These are phyloP conservation scores for Ophiodon elongatus DNA, from an alignment of 2,113 vertebrate genomes.

Conservation along the genomic window DNA sequence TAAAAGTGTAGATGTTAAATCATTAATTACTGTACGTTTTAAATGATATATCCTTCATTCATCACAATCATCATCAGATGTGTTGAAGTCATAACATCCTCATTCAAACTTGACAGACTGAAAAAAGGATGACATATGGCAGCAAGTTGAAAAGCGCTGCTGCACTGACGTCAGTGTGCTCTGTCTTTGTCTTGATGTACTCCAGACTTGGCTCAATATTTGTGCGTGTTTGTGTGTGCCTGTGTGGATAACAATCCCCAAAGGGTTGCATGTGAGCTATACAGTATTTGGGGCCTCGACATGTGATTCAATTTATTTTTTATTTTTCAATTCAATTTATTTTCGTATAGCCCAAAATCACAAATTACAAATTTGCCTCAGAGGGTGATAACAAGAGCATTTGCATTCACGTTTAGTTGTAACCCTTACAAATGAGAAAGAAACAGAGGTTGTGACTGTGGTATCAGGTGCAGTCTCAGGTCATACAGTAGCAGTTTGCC, in stretches of 20 bases:
- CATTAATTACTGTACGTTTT: neutral
- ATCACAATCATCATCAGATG: constrained; percentile 13
- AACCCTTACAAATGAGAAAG: neutral
- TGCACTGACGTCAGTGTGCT: constrained; percentile 6
- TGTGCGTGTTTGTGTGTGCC: neutral
- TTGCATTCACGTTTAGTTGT: neutral
- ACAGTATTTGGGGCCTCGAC: neutral
- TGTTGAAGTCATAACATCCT: neutral
- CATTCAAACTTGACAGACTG: neutral
- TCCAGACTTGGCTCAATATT: neutral
- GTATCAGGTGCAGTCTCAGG: neutral
- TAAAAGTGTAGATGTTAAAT: neutral
- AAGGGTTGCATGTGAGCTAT: neutral
- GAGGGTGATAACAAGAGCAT: neutral
- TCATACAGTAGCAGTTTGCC: neutral
- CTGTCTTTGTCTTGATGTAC: neutral
- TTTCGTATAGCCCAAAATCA: too few species aligned
- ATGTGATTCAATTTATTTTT: too few species aligned
- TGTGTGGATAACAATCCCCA: neutral
- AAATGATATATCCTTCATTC: neutral
- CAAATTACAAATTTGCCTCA: too few species aligned
- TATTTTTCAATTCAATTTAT: too few species aligned
- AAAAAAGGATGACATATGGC: constrained; percentile 10
- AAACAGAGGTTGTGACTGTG: neutral
- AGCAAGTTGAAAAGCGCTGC: neutral